Percentiles rank a stretch among this genome's conserved stretches.
Evolutionary conservation across 2,113 vertebrate genomes (phyloP).

Genomic region (Gobius niger): DNA sequence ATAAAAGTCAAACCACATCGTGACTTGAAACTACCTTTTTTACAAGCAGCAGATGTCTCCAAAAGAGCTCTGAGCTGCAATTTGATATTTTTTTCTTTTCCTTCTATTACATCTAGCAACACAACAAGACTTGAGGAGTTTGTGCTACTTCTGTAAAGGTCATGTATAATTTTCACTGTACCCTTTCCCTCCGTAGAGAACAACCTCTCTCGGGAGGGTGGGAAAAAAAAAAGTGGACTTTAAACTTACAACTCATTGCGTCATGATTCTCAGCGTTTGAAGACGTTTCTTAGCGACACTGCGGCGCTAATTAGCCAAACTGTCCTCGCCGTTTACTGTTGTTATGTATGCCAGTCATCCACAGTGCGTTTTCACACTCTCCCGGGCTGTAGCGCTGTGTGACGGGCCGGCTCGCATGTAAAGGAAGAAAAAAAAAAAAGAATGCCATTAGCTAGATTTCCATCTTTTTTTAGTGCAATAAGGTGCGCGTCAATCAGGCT

Average conservation of each 20-base stretch:
- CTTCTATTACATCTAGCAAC: neutral
- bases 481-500: neutral
- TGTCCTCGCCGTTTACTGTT: neutral
- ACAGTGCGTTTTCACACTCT: neutral
- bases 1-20: neutral
- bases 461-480: neutral
- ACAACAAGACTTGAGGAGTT: constrained; percentile 19
- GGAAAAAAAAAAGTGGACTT: constrained; percentile 9
- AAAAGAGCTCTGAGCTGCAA: neutral
- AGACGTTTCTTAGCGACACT: constrained; percentile 22
- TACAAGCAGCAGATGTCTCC: neutral
- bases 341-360: neutral
- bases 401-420: neutral
- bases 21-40: neutral
- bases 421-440: neutral
- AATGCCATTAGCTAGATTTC: constrained; percentile 12
- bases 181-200: constrained; percentile 6
- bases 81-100: neutral
- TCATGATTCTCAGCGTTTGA: constrained; percentile 28
- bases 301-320: constrained; percentile 26
- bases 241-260: constrained; percentile 40
- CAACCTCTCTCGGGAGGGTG: neutral
- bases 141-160: constrained; percentile 1
- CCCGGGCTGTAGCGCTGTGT: neutral
- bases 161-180: constrained; percentile 8